Base-by-base conservation (phyloP, 2,113 vertebrate species). In the Colius striatus region DNA sequence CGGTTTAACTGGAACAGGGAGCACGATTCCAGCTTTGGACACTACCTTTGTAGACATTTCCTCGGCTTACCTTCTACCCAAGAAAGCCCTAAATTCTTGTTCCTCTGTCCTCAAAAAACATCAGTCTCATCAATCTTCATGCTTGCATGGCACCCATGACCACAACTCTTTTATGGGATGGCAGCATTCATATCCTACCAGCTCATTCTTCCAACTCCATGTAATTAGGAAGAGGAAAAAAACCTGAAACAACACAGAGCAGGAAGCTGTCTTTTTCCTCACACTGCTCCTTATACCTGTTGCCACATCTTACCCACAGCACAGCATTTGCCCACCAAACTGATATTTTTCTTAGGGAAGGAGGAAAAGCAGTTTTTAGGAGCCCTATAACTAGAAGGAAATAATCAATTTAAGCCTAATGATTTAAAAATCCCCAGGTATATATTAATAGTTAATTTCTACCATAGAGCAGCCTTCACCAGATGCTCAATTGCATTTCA, bases 401-500 rank as follows among this genome's bases (percentile, higher is more conserved):
- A 89, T 54, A 55, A 95, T 61, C 65, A 50, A 22, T 94, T 90
- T 84, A 91, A 94, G 60, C 65, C 45, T 70, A 93, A 93, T 38
- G 51, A 87, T 80, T 76, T 27, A 82, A 92, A 95, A 93, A 84
- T 82, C 80, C 87, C 77, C 34, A 53, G 32, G 55, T 85, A 82
- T 63, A 18, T 81, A 86, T 84, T 92, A 91, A 78, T 72, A 78
- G 73, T 41, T 67, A 48, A 84, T 90, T 89, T 81, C 83, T 74
- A 45, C 68, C 68, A 77, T 14, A 43, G 30, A 91, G n/a, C 34
- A 85, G 87, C 50, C 60, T 71, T 88, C 32, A 91, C 75, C 93
- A 96, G 87, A 92, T 93, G 92, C 90, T 94, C 76, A 78, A 78
- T 34, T 93, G 79, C 88, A 65, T 92, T 90, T 81, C 81, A 81